These are phyloP conservation scores for Catotricha subobsoleta DNA, from an alignment of 2,888 invertebrate species.

Conservation along the genomic window DNA sequence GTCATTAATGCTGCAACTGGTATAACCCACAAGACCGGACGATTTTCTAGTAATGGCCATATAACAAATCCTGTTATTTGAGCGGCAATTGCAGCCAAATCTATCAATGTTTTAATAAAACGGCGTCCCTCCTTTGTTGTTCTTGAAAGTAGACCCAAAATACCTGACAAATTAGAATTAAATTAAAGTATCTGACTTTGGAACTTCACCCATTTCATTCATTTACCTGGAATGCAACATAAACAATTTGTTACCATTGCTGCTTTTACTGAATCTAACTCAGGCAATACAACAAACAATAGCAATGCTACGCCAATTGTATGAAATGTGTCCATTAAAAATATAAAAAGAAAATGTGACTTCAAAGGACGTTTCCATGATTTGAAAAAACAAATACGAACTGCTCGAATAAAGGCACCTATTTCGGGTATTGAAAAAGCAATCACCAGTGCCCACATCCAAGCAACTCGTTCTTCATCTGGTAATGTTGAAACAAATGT, in stretches of 20 bases:
- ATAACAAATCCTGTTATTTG: constrained; percentile 83
- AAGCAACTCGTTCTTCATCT: constrained; percentile 70
- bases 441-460: constrained; percentile 83
- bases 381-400: constrained; percentile 81
- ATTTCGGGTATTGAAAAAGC: constrained; percentile 79
- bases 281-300: constrained; percentile 75
- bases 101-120: constrained; percentile 60
- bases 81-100: constrained; percentile 68
- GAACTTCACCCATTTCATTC: constrained; percentile 14
- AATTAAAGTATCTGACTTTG: neutral
- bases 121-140: constrained; percentile 65
- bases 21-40: constrained; percentile 64
- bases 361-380: constrained; percentile 53
- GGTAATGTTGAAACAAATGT: constrained; percentile 66
- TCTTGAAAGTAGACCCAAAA: constrained; percentile 57
- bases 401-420: constrained; percentile 65
- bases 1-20: constrained; percentile 70
- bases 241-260: constrained; percentile 93
- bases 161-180: constrained; percentile 14
- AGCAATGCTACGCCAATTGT: constrained; percentile 73
- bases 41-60: constrained; percentile 71
- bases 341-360: constrained; percentile 35
- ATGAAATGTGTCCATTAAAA: constrained; percentile 74
- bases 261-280: constrained; percentile 83
- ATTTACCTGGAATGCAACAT: constrained; percentile 71